Percentiles rank a stretch among this genome's conserved stretches.
These are phyloP conservation scores for Notoglanidium macrostoma DNA, from an alignment of 2,797 vertebrate genomes.

Conservation along the genomic window DNA sequence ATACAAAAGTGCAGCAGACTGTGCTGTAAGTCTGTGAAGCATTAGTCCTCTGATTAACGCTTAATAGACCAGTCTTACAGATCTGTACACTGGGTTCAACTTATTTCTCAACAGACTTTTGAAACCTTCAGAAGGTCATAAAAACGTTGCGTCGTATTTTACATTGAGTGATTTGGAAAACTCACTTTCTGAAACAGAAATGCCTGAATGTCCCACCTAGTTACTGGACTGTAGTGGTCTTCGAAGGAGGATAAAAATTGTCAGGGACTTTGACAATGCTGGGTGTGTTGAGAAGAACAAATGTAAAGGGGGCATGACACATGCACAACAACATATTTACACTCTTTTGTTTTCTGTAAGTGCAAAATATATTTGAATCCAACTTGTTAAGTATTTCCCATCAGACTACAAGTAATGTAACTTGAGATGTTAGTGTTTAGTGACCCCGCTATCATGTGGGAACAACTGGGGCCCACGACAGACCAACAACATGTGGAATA, in stretches of 20 bases:
- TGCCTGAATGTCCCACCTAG: neutral
- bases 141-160: neutral
- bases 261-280: neutral
- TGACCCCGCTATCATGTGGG: neutral
- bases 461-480: too few species aligned
- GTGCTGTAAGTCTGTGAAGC: neutral
- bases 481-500: neutral
- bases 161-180: too few species aligned
- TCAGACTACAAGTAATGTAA: neutral
- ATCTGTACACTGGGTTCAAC: neutral
- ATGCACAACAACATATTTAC: neutral
- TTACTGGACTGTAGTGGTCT: neutral
- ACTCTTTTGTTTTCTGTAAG: neutral
- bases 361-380: neutral
- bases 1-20: neutral
- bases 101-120: neutral
- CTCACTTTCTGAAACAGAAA: neutral
- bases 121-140: neutral
- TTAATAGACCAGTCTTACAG: neutral
- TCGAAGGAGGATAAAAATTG: neutral
- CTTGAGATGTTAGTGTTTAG: neutral
- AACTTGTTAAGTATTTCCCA: neutral
- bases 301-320: neutral
- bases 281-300: neutral
- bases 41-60: conserved; percentile 14